These are phyloP conservation scores for Lophochroa leadbeateri DNA, from an alignment of 2,113 vertebrate species.

Conservation along the genomic window DNA sequence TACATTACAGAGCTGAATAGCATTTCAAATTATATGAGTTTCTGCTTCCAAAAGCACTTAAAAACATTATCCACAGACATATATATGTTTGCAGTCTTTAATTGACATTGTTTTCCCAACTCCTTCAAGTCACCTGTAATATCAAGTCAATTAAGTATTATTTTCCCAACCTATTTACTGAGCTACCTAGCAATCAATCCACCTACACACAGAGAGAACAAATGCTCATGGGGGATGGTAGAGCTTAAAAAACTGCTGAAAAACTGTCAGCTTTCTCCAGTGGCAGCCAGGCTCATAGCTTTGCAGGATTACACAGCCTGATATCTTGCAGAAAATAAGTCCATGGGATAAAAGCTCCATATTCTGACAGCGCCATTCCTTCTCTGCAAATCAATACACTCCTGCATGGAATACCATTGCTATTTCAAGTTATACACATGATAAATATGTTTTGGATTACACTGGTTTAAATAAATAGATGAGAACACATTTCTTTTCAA, in stretches of 20 bases:
- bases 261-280: conserved; percentile 58
- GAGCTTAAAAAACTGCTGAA: conserved; percentile 48
- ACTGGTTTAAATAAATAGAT: not conserved
- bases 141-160: conserved; percentile 73
- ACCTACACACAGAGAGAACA: conserved; percentile 55
- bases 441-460: conserved; percentile 15
- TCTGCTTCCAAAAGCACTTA: conserved; percentile 42
- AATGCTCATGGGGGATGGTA: conserved; percentile 48
- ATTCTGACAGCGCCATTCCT: conserved; percentile 24
- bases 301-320: conserved; percentile 68
- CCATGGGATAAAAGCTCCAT: conserved; percentile 60
- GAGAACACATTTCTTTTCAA: not conserved
- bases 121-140: conserved; percentile 68
- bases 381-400: conserved; percentile 43
- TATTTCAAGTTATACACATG: not conserved
- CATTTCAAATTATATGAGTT: conserved; percentile 36
- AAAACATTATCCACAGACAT: conserved; percentile 26
- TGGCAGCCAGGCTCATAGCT: conserved; percentile 51
- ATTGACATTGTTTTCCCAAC: conserved; percentile 72
- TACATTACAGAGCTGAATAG: not conserved
- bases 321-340: conserved; percentile 65
- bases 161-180: conserved; percentile 72
- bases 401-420: not conserved
- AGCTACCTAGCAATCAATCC: conserved; percentile 70
- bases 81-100: conserved; percentile 39